Evolutionary conservation across 64 coral and sea anemone genomes (phyloP), one percentile per base, ranked within the genome.

Genomic region (Montipora efflorescens): DNA sequence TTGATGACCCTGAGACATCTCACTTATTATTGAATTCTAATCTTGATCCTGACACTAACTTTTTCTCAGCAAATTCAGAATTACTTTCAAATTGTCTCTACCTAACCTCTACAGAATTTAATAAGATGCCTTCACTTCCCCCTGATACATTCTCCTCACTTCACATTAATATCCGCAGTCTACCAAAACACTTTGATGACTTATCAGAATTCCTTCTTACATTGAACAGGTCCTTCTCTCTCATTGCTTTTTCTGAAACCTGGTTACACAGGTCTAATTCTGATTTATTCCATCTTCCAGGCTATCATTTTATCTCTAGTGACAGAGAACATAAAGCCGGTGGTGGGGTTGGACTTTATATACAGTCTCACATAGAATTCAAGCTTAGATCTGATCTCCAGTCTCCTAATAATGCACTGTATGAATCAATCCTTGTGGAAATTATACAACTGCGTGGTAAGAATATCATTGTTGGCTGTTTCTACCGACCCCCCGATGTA

Each of bases 11-110:
- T 49, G 91, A 93, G 15, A 55, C 81, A 28, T 74, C 47, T 79
- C 91, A 93, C 6, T 44, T 93, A 20, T 76, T 93, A 87, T 43
- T 87, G 16, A 87, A 93, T 59, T 93, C 91, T 46, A 58, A 93
- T 46, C 67, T 93, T 87, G 75, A 87, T 78, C 91, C 91, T 66
- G 83, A 87, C 67, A n/a, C 52, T 18, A 93, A 93, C 46, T 46
- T 93, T 47, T 58, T 93, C 55, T 14, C 47, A 8, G 19, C 13
- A 22, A 93, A 76, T 67, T 87, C 83, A n/a, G 3, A 86, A 47
- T 50, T 92, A 57, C 52, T 57, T 57, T 57, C 52, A 57, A 57
- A 57, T 7, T 57, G 52, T 57, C 52, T 57, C 52, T 57, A 57
- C 10, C 52, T 57, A 57, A 57, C 52, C 10, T 57, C 52, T 57